Evolutionary conservation across 2,888 invertebrate genomes (phyloP).

Genomic region (Platynereis dumerilii): DNA sequence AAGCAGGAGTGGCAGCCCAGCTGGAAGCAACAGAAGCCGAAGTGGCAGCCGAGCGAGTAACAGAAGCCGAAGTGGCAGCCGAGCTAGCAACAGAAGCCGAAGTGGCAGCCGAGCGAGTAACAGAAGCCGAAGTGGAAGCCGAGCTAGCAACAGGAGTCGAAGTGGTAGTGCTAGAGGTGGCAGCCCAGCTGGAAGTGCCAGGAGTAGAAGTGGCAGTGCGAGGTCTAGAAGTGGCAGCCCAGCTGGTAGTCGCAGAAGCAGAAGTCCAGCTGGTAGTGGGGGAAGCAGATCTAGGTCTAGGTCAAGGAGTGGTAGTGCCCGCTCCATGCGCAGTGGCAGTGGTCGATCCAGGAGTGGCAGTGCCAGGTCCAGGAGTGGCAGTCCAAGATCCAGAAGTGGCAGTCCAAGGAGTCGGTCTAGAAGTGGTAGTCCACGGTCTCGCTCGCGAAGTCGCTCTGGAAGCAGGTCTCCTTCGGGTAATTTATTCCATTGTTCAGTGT

Average conservation of each 20-base stretch:
- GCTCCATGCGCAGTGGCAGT: conserved; percentile 20
- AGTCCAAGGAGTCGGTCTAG: not conserved
- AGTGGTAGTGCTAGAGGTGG: conserved; percentile 6
- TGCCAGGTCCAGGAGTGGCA: conserved; percentile 7
- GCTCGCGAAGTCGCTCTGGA: not conserved
- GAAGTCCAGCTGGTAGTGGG: conserved; percentile 5
- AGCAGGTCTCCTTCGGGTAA: not conserved
- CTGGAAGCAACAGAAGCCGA: not conserved
- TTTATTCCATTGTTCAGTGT: not conserved
- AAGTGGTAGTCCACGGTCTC: conserved; percentile 2
- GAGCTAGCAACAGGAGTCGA: not conserved
- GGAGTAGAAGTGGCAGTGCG: conserved; percentile 16
- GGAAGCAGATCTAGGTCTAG: not conserved
- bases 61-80: conserved; percentile 15
- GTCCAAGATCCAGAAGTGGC: not conserved
- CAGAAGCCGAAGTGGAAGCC: conserved; percentile 13
- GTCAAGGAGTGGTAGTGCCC: conserved; percentile 11
- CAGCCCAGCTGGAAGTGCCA: not conserved
- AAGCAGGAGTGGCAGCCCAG: not conserved
- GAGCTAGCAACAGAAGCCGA: conserved; percentile 15
- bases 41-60: not conserved
- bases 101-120: conserved; percentile 15
- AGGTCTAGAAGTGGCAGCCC: not conserved
- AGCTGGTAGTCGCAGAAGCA: not conserved
- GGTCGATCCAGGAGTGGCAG: conserved; percentile 11